phyloP scores from a whole-genome alignment of 2,888 invertebrate species.

The Andrena flavipes region DNA sequence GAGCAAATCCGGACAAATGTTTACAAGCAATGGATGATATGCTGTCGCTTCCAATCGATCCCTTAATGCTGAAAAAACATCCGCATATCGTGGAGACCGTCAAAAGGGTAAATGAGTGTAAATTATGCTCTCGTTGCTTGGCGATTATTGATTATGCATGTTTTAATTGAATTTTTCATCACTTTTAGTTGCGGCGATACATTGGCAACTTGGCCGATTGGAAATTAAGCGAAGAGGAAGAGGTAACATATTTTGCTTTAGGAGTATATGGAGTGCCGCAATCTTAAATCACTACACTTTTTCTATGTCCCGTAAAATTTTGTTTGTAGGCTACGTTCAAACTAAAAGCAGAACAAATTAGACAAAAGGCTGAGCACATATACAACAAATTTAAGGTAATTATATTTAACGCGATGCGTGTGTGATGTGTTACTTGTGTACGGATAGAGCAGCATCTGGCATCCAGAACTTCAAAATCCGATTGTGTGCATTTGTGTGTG shows the following conservation, averaged over 20 bases:
- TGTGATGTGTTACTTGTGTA: not conserved
- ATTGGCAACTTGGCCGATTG: slow-evolving; percentile 92
- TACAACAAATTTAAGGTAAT: slow-evolving; percentile 87
- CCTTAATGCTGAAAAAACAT: slow-evolving; percentile 93
- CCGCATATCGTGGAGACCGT: slow-evolving; percentile 92
- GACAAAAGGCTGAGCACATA: slow-evolving; percentile 89
- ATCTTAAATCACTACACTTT: not conserved
- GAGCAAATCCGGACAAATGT: slow-evolving; percentile 91
- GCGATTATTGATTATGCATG: not conserved
- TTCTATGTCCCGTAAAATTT: not conserved
- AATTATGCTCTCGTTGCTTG: not conserved
- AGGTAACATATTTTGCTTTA: slow-evolving; percentile 77
- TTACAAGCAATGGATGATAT: slow-evolving; percentile 89
- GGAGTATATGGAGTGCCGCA: not conserved
- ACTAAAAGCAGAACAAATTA: slow-evolving; percentile 89
- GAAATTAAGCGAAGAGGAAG: slow-evolving; percentile 88
- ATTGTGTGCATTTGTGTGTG: not conserved
- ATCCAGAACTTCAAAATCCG: not conserved
- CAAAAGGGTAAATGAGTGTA: slow-evolving; percentile 85
- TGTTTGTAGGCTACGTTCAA: slow-evolving; percentile 86
- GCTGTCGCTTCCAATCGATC: slow-evolving; percentile 87
- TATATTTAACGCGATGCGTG: slow-evolving; percentile 1
- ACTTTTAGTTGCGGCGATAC: slow-evolving; percentile 88
- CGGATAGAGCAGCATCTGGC: not conserved
- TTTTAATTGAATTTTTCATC: slow-evolving; percentile 43